A percentile compares a stretch with the other conserved stretches of the same genome.
Evolutionary conservation across 2,113 vertebrate species (phyloP).

Genomic region (Gasterosteus aculeatus): DNA sequence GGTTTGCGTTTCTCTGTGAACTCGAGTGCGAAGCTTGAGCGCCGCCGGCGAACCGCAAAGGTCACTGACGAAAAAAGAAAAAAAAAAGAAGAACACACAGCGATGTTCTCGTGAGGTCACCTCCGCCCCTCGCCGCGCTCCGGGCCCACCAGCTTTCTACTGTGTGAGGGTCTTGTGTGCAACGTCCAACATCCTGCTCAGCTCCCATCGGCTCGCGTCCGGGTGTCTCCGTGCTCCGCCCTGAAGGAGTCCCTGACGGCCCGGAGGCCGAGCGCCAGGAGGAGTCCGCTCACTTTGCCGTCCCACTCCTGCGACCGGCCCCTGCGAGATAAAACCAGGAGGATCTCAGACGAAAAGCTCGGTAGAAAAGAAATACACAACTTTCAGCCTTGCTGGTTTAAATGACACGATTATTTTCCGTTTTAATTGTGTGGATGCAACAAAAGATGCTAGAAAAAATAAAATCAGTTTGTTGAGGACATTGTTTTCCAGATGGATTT

Average conservation of each 20-base stretch:
- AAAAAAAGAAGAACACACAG: neutral
- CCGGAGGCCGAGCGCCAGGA: constrained; percentile 75
- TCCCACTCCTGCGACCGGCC: constrained; percentile 84
- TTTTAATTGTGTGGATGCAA: neutral
- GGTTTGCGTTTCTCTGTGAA: constrained; percentile 17
- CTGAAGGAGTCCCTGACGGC: constrained; percentile 80
- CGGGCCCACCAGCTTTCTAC: neutral
- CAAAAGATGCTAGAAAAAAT: no score
- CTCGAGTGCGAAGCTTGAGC: constrained; percentile 19
- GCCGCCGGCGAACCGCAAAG: constrained; percentile 6
- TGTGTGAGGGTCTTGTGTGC: neutral
- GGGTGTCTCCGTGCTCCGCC: constrained; percentile 59
- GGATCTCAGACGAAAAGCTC: neutral
- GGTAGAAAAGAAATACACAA: neutral
- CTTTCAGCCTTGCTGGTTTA: neutral
- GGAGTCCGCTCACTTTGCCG: constrained; percentile 78
- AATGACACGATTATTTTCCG: neutral
- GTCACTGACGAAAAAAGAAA: constrained; percentile 4
- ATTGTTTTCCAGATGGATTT: neutral
- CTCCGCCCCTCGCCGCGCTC: constrained; percentile 4
- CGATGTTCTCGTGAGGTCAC: neutral
- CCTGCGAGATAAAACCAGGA: constrained; percentile 61
- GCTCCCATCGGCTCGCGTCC: constrained; percentile 43
- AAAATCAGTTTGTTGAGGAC: neutral
- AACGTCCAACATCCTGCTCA: neutral